Evolutionary conservation across 2,113 vertebrate genomes (phyloP).

Genomic region (Dermatemys mawii): DNA sequence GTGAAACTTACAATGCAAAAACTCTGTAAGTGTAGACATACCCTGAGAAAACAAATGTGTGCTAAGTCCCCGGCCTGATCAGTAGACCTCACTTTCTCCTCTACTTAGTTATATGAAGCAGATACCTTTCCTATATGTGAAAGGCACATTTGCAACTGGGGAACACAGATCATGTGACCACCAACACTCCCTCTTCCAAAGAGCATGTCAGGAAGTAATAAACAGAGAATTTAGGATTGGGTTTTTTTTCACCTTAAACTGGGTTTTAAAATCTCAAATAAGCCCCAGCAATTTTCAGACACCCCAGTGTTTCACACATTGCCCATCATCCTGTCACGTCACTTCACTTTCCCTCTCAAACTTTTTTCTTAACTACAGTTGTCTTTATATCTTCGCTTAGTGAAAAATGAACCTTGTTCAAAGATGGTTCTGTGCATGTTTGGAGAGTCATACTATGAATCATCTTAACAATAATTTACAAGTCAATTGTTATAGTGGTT

Average conservation of each 20-base stretch:
- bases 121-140: neutral
- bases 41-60: neutral
- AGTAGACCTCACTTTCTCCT: neutral
- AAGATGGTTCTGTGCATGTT: neutral
- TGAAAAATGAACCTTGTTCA: neutral
- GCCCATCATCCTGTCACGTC: neutral
- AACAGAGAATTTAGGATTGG: neutral
- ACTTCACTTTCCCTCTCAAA: neutral
- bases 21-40: no score
- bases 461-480: neutral
- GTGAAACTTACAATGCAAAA: no score
- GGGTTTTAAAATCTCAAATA: neutral
- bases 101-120: neutral
- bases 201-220: neutral
- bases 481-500: slow-evolving; percentile 3
- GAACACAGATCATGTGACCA: neutral
- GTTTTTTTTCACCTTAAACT: neutral
- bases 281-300: neutral
- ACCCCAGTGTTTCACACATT: neutral
- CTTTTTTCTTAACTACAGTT: neutral
- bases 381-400: neutral
- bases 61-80: neutral
- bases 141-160: neutral
- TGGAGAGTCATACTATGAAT: slow-evolving; percentile 4
- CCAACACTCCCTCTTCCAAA: neutral